These are phyloP conservation scores for Rhynchotus rufescens DNA, from an alignment of 2,797 vertebrate species.

Conservation along the genomic window DNA sequence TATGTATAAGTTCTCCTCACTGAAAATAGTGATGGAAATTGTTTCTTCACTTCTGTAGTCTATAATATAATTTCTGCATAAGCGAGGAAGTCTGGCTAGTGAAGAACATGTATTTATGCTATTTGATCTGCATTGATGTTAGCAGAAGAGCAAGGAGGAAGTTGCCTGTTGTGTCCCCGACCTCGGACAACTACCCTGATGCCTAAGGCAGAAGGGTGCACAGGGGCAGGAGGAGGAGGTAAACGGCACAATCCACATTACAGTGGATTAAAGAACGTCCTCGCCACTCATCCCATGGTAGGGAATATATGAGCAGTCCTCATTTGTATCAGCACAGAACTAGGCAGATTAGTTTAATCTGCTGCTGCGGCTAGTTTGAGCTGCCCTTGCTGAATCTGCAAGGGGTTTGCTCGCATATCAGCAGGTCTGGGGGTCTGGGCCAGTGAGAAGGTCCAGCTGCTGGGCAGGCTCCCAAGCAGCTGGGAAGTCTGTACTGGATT, in stretches of 20 bases:
- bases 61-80: not conserved
- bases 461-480: not conserved
- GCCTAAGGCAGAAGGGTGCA: not conserved
- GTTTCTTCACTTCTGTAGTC: not conserved
- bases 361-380: not conserved
- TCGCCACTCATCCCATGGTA: not conserved
- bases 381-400: conserved; percentile 10
- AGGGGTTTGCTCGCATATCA: accelerated
- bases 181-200: not conserved
- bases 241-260: not conserved
- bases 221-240: not conserved
- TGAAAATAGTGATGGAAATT: not conserved
- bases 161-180: not conserved
- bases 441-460: conserved; percentile 12
- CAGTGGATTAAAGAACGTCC: not conserved
- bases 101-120: not conserved
- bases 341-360: not conserved
- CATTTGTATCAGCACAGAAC: not conserved
- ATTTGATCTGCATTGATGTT: not conserved
- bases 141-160: not conserved
- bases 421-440: not conserved
- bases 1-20: not conserved
- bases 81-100: not conserved
- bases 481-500: not conserved
- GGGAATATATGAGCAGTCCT: not conserved